These are phyloP conservation scores for Amphiprion clarkii DNA, from an alignment of 2,797 vertebrate species.

Conservation along the genomic window DNA sequence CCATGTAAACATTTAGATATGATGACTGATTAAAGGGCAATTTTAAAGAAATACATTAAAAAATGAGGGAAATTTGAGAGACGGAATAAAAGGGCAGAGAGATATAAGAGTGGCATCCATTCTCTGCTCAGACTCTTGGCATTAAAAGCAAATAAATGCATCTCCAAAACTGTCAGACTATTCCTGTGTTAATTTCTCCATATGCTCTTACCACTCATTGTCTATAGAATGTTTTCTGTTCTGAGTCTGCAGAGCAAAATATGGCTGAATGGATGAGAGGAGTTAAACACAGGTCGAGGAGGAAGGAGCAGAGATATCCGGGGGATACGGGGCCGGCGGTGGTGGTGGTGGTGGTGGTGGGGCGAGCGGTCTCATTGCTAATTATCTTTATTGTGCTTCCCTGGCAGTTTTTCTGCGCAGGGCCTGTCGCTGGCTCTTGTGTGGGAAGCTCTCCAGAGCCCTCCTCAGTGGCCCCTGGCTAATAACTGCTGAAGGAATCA, in stretches of 20 bases:
- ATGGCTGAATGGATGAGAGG: slow-evolving; percentile 40
- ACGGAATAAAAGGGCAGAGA: background rate
- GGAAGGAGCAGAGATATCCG: slow-evolving; percentile 64
- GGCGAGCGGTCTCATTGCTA: slow-evolving; percentile 80
- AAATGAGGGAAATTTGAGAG: no score
- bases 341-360: slow-evolving; percentile 43
- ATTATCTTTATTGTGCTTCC: slow-evolving; percentile 86
- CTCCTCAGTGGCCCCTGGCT: slow-evolving; percentile 67
- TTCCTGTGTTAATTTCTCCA: background rate
- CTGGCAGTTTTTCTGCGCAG: slow-evolving; percentile 77
- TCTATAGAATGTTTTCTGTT: slow-evolving; percentile 24
- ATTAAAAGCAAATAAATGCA: background rate
- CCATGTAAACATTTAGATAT: no score
- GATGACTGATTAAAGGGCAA: no score
- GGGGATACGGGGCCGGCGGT: slow-evolving; percentile 50
- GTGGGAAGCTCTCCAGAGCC: slow-evolving; percentile 72
- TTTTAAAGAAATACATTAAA: no score
- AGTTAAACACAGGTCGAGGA: slow-evolving; percentile 58
- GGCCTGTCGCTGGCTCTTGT: slow-evolving; percentile 77
- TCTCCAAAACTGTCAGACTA: background rate
- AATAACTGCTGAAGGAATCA: slow-evolving; percentile 76
- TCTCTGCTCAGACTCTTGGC: background rate
- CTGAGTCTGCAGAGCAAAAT: slow-evolving; percentile 26
- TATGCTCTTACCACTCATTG: background rate
- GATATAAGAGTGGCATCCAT: background rate